Evolutionary conservation across 1,140 invertebrate genomes (phyloP).

Genomic region (Drosophila cardini): DNA sequence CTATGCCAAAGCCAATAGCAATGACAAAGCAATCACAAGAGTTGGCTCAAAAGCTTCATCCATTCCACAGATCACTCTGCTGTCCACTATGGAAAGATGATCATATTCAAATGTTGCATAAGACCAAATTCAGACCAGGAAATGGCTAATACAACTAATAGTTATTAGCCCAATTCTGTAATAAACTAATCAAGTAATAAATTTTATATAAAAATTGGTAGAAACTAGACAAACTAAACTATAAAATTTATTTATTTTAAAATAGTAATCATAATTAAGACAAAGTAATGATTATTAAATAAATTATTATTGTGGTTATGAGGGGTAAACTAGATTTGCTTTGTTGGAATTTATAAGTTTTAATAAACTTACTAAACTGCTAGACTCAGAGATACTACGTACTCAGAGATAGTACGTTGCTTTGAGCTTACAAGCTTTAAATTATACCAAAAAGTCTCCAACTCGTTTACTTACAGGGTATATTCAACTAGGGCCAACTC

Average conservation of each 20-base stretch:
- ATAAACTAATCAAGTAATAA: background rate
- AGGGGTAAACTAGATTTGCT: no score
- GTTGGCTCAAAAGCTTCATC: constrained; percentile 5
- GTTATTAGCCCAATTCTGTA: background rate
- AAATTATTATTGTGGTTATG: no score
- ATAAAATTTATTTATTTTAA: no score
- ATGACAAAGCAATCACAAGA: constrained; percentile 67
- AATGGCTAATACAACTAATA: background rate
- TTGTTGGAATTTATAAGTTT: no score
- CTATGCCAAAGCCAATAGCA: constrained; percentile 64
- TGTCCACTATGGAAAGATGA: constrained; percentile 9
- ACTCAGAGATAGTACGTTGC: no score
- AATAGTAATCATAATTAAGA: background rate
- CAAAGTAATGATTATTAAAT: background rate
- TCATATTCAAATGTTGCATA: background rate
- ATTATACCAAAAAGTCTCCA: no score
- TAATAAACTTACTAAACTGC: no score
- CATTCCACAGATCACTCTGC: constrained; percentile 24
- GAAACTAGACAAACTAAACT: no score
- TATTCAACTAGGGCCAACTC: background rate
- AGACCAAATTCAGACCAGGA: background rate
- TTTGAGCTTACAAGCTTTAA: no score
- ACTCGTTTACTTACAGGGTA: constrained; percentile 6
- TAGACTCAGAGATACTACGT: no score
- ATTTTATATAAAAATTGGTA: background rate